Conservation (phyloP, 1,140 invertebrate species). For the Hestina assimilis region DNA sequence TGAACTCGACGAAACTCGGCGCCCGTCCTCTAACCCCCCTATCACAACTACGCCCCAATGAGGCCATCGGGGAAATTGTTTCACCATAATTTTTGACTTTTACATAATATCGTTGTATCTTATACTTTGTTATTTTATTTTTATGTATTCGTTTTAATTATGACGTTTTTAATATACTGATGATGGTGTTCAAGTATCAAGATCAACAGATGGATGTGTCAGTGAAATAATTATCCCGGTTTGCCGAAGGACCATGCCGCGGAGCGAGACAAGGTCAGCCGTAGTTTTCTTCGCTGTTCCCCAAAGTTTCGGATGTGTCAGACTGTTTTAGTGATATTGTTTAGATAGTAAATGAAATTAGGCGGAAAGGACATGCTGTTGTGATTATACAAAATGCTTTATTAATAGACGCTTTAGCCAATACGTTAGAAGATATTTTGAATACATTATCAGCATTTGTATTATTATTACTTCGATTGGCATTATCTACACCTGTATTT, state of each 20-base stretch:
- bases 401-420: conserved; percentile 70
- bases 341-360: conserved; percentile 70
- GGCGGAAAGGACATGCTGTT: conserved; percentile 59
- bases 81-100: conserved; percentile 39
- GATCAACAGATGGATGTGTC: conserved; percentile 25
- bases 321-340: conserved; percentile 72
- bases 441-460: conserved; percentile 62
- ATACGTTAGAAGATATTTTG: conserved; percentile 69
- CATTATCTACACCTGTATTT: conserved; percentile 40
- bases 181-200: conserved; percentile 36
- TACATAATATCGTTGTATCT: conserved; percentile 17
- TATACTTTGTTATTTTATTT: not conserved
- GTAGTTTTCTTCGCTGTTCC: conserved; percentile 75
- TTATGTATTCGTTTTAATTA: not conserved
- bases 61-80: conserved; percentile 58
- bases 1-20: conserved; percentile 77
- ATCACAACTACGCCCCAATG: conserved; percentile 48
- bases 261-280: conserved; percentile 68
- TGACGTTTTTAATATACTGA: conserved; percentile 12
- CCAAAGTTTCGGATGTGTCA: conserved; percentile 71
- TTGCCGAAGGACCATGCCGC: conserved; percentile 47
- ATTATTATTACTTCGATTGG: conserved; percentile 34
- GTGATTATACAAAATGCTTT: conserved; percentile 74
- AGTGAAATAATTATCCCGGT: conserved; percentile 64
- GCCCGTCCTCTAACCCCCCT: conserved; percentile 65